phyloP scores from a whole-genome alignment of 2,888 invertebrate species.

The Oasisia sp. region DNA sequence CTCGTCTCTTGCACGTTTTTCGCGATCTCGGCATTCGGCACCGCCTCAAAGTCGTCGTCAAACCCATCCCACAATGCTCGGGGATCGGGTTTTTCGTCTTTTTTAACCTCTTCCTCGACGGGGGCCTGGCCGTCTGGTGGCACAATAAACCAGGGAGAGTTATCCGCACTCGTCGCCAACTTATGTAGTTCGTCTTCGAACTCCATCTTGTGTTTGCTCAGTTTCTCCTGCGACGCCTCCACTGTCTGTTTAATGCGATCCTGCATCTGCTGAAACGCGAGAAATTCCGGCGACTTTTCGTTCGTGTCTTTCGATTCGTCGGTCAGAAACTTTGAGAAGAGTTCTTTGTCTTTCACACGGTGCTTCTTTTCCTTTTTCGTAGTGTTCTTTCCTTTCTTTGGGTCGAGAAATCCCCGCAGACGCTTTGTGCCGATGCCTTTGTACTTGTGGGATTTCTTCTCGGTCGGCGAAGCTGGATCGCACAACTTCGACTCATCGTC shows the following conservation, averaged over 20 bases:
- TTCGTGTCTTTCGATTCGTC: neutral
- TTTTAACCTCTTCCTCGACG: neutral
- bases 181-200: slow-evolving; percentile 24
- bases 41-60: slow-evolving; percentile 28
- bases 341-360: neutral
- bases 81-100: neutral
- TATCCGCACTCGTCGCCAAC: neutral
- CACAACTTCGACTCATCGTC: neutral
- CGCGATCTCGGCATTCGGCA: neutral
- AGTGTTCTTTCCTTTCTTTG: neutral
- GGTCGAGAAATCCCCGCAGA: neutral
- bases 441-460: neutral
- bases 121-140: neutral
- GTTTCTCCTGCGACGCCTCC: neutral
- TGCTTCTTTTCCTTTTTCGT: slow-evolving; percentile 23
- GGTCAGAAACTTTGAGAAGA: neutral
- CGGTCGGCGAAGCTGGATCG: neutral
- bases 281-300: slow-evolving; percentile 26
- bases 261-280: slow-evolving; percentile 22
- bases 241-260: neutral
- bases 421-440: neutral
- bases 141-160: slow-evolving; percentile 26
- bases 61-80: slow-evolving; percentile 27
- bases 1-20: neutral
- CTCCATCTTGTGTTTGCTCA: slow-evolving; percentile 19